These are phyloP conservation scores for Hemiprocne comata DNA, from an alignment of 2,113 vertebrate genomes.

Conservation along the genomic window DNA sequence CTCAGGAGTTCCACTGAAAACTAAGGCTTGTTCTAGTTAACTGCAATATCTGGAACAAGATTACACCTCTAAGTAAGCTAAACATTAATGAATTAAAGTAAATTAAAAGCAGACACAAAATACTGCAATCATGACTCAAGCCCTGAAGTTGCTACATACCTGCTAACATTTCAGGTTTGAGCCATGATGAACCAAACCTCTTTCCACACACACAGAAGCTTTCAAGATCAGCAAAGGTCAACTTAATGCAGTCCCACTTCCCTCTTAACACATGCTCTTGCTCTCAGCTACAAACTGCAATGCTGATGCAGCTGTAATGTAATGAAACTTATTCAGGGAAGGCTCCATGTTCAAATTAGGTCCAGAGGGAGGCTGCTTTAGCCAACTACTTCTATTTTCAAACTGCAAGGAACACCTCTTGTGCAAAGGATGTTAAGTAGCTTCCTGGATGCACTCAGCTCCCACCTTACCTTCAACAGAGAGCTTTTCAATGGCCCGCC, in stretches of 20 bases:
- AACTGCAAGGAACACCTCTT: neutral
- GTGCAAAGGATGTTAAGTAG: rapidly evolving
- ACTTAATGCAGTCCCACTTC: neutral
- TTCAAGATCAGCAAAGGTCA: slow-evolving; percentile 25
- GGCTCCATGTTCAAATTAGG: neutral
- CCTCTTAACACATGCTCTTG: neutral
- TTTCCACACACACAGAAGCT: neutral
- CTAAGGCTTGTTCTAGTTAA: neutral
- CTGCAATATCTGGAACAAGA: neutral
- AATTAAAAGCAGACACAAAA: slow-evolving; percentile 49
- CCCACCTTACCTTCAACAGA: slow-evolving; percentile 86
- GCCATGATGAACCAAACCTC: neutral
- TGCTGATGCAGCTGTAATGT: neutral
- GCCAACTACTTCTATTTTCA: neutral
- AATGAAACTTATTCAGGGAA: neutral
- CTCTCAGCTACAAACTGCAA: slow-evolving; percentile 1
- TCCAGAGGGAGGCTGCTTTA: neutral
- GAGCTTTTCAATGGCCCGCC: slow-evolving; percentile 90
- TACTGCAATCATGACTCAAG: slow-evolving; percentile 50
- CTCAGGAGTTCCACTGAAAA: neutral
- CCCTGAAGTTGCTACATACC: slow-evolving; percentile 44
- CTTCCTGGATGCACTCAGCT: neutral
- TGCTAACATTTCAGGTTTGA: slow-evolving; percentile 32
- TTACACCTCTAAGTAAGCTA: neutral
- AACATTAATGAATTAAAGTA: neutral